A percentile compares a stretch with the other conserved stretches of the same genome.
Conservation (phyloP, 2,113 vertebrate genomes). For the Tachysurus vachellii region DNA sequence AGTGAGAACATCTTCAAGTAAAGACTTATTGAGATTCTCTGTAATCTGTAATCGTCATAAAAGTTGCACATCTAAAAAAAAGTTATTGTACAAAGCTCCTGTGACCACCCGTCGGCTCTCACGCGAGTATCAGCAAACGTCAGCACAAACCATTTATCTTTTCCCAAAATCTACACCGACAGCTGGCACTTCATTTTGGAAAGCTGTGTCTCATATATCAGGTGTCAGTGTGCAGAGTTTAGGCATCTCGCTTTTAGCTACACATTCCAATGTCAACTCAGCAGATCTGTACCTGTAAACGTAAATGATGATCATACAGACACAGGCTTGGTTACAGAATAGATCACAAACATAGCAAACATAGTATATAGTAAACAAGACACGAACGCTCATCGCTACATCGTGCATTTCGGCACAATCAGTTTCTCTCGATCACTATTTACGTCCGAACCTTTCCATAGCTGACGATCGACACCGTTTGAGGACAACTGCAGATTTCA, state of each 20-base stretch:
- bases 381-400: constrained; percentile 40
- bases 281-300: constrained; percentile 10
- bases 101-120: background rate
- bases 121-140: background rate
- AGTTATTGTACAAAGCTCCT: background rate
- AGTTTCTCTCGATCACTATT: background rate
- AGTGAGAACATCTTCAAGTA: background rate
- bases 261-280: background rate
- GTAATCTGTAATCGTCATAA: background rate
- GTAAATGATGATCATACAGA: background rate
- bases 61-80: background rate
- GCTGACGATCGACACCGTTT: background rate
- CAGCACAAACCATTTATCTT: background rate
- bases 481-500: background rate
- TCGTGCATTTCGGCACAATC: background rate
- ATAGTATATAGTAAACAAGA: background rate
- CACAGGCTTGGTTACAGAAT: background rate
- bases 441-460: background rate
- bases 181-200: constrained; percentile 5
- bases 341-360: background rate
- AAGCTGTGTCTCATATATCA: background rate
- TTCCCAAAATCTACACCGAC: background rate
- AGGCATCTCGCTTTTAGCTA: background rate
- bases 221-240: background rate
- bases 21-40: background rate